Evolutionary conservation across 2,113 vertebrate genomes (phyloP), one percentile per base, ranked within the genome.

Genomic region (Semicossyphus pulcher): DNA sequence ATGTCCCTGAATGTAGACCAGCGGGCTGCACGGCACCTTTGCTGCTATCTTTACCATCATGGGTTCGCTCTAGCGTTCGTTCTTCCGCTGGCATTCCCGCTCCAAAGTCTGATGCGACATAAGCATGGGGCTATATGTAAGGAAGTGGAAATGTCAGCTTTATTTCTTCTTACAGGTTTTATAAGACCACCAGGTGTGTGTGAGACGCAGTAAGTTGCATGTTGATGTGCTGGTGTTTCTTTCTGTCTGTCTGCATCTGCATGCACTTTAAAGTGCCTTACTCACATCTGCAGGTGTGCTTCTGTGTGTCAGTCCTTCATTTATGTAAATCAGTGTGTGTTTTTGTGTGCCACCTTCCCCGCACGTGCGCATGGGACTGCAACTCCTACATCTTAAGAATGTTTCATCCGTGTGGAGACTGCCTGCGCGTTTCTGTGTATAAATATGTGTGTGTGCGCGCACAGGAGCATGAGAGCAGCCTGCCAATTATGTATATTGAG

Each of bases 401-500:
- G 3, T 49, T 45, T 66, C 37, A 57, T 66, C 8, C 56, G 47
- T 26, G 37, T 26, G 29, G 5, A 49, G 60, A 60, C 29, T 65
- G 45, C 31, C 31, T 45, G n/a, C 62, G 26, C 37, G 25, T 26
- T 12, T 26, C 39, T 23, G 8, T 51, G 15, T 72, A 18, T 68
- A 25, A 29, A 16, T 56, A 41, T 32, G 32, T 41, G 62, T 58
- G 69, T 36, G 31, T 42, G 51, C 7, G 2, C 2, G 29, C 73
- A 63, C 16, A 74, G 54, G 66, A 62, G 59, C 68, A 82, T 69
- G 71, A 78, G 58, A 78, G 86, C 81, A 66, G 84, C 83, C 79
- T 88, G 82, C 85, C 91, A 90, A 93, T 93, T 91, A 92, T 84
- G 83, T 61, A 83, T 84, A 83, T 86, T 89, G 82, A 79, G 64